Evolutionary conservation across 2,888 invertebrate genomes (phyloP), one percentile per base, ranked within the genome.

Genomic region (Athripsodes cinereus): DNA sequence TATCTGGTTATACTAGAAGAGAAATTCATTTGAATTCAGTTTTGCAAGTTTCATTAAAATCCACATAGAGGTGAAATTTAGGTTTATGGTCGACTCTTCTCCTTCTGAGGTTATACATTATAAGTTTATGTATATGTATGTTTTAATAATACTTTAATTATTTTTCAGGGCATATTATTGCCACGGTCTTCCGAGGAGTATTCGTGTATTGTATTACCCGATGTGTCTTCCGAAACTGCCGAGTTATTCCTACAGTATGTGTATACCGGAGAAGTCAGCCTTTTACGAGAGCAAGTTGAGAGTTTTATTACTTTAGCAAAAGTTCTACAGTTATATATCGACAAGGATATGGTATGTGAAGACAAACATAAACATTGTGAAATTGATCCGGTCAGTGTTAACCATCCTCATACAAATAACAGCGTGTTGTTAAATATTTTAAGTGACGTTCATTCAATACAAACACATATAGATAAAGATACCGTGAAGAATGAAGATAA

Each of bases 171-270:
- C 26, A 64, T 74, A 26, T 68, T 77, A 26, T 69, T 76, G 55
- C 72, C 76, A 74, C 60, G 74, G 76, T 62, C 78, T 82, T 51
- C 81, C 83, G n/a, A 79, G 83, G 40, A 40, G 40, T 40, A 40
- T 40, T n/a, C 40, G 13, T 8, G 40, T 16, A 77, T 87, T 52
- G 83, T 86, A 61, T 74, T 87, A 53, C 84, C 86, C 21, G 86
- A 86, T 66, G 78, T 85, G 59, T 80, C 81, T 65, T 73, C 79
- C 55, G 80, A 81, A 57, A 83, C 81, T 62, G 79, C 87, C 74
- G 79, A 82, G 1, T 78, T 81, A 13, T 78, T 87, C 8, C 75
- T 87, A 44, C 83, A 84, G 66, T 86, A 86, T 67, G 81, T 87
- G 62, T 87, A 87, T 68, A 84, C 84, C 44, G 87, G 87, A 55